These are phyloP conservation scores for Acrobeloides nanus DNA, from an alignment of 2,888 invertebrate species.

Conservation along the genomic window DNA sequence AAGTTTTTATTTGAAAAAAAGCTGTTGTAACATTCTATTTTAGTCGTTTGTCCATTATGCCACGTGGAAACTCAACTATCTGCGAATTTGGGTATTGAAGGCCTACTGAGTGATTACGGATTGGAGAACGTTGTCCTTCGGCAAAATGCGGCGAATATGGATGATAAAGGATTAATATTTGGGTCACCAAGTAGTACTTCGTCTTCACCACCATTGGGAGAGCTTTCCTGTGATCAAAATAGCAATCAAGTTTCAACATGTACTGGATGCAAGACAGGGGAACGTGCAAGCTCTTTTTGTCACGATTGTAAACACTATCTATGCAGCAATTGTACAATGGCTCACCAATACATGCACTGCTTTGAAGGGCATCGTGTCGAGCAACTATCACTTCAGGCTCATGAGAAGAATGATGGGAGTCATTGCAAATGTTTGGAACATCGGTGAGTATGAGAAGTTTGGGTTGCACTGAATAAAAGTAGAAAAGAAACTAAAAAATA, in stretches of 20 bases:
- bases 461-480: too few relatives aligned
- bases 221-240: conserved; percentile 5
- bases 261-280: conserved; percentile 76
- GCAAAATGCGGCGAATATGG: conserved; percentile 5
- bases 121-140: conserved; percentile 54
- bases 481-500: too few relatives aligned
- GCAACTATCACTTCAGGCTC: conserved; percentile 11
- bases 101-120: conserved; percentile 66
- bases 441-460: conserved; percentile 11
- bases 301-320: conserved; percentile 85
- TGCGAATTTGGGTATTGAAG: conserved; percentile 62
- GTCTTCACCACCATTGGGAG: conserved; percentile 19
- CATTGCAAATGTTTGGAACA: conserved; percentile 45
- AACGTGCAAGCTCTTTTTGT: conserved; percentile 39
- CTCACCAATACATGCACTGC: conserved; percentile 97
- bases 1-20: conserved; percentile 12
- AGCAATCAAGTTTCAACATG: conserved; percentile 59
- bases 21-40: conserved; percentile 10
- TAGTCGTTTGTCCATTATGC: conserved; percentile 69
- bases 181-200: conserved; percentile 56
- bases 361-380: conserved; percentile 67
- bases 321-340: conserved; percentile 94
- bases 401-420: conserved; percentile 1
- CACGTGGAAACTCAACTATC: conserved; percentile 55
- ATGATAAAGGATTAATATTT: conserved; percentile 18